A percentile compares a stretch with the other conserved stretches of the same genome.
Evolutionary conservation across 2,797 vertebrate genomes (phyloP).

Genomic region (Leontocebus nigricollis): DNA sequence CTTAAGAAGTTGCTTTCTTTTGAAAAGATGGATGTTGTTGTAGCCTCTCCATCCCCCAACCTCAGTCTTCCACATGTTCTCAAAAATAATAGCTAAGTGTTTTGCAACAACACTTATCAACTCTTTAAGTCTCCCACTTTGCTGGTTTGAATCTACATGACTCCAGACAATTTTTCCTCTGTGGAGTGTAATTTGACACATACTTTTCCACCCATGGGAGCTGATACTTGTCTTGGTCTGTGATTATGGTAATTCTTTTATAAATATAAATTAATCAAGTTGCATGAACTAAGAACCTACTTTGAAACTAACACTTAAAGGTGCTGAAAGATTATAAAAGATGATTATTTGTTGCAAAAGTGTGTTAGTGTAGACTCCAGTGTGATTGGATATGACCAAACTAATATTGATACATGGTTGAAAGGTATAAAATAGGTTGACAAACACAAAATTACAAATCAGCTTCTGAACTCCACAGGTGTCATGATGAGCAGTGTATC

Average conservation of each 20-base stretch:
- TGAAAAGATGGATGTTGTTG: not conserved
- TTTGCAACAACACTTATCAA: not conserved
- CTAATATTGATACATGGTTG: not conserved
- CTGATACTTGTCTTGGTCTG: not conserved
- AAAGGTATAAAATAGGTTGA: not conserved
- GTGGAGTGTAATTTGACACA: not conserved
- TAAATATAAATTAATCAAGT: not conserved
- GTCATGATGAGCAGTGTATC: not conserved
- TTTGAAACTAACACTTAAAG: not conserved
- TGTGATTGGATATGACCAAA: not conserved
- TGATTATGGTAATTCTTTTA: not conserved
- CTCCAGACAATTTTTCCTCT: not conserved
- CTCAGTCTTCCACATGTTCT: not conserved
- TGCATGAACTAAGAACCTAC: not conserved
- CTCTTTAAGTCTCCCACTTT: not conserved
- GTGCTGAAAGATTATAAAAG: not conserved
- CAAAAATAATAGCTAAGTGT: slow-evolving; percentile 24
- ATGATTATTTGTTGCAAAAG: not conserved
- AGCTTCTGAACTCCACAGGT: not conserved
- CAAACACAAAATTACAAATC: not conserved
- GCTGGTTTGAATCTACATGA: not conserved
- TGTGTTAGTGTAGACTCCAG: not conserved
- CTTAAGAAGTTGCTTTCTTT: slow-evolving; percentile 38
- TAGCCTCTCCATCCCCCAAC: not conserved
- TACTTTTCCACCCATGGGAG: not conserved